phyloP scores from a whole-genome alignment of 2,888 invertebrate genomes.

The Cheilosia vernalis region DNA sequence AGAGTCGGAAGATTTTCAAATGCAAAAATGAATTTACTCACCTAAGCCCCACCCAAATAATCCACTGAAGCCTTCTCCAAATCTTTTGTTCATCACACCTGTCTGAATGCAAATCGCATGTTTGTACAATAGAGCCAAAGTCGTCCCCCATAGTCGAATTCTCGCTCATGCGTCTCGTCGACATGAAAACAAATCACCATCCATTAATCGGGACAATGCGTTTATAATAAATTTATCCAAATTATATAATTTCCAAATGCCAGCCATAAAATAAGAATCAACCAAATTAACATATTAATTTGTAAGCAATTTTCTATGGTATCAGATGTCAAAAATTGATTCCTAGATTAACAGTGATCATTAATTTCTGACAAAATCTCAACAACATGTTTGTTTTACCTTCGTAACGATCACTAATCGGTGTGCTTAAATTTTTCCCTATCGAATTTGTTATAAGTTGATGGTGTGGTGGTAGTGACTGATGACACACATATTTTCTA shows the following conservation, averaged over 20 bases:
- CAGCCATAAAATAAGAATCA: slow-evolving; percentile 43
- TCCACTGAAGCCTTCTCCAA: slow-evolving; percentile 22
- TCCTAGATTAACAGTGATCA: slow-evolving; percentile 55
- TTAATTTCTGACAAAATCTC: slow-evolving; percentile 42
- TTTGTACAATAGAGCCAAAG: slow-evolving; percentile 9
- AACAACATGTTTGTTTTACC: slow-evolving; percentile 52
- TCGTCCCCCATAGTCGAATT: slow-evolving; percentile 36
- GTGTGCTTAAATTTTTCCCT: slow-evolving; percentile 43
- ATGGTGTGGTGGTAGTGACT: background rate
- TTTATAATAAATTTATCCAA: slow-evolving; percentile 63
- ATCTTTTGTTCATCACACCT: slow-evolving; percentile 49
- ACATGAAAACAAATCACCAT: slow-evolving; percentile 58
- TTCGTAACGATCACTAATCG: slow-evolving; percentile 48
- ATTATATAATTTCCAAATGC: slow-evolving; percentile 59
- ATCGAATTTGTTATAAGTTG: background rate
- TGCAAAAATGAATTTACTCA: slow-evolving; percentile 28
- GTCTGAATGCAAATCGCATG: slow-evolving; percentile 42
- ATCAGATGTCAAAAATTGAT: slow-evolving; percentile 64
- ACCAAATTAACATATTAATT: slow-evolving; percentile 71
- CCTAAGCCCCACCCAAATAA: slow-evolving; percentile 49
- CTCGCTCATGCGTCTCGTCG: slow-evolving; percentile 57
- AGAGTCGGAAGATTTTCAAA: slow-evolving; percentile 17
- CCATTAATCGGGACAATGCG: slow-evolving; percentile 59
- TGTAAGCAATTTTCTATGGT: slow-evolving; percentile 65
- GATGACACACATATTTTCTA: slow-evolving; percentile 35